Conservation (phyloP, 2,113 vertebrate species). For the Sminthopsis crassicaudata region DNA sequence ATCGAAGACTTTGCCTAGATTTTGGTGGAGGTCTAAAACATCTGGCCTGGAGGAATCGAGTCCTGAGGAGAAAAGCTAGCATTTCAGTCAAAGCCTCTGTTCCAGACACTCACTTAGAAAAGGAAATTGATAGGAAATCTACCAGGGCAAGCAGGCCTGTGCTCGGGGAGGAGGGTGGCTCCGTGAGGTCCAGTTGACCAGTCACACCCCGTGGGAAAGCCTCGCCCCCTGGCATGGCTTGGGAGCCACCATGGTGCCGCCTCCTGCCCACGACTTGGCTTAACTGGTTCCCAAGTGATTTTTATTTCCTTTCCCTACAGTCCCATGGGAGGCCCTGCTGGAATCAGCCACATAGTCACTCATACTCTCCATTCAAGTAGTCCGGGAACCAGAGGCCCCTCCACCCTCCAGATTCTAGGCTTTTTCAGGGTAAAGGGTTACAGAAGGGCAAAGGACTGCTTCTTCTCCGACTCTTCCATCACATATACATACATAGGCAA, state of each 20-base stretch:
- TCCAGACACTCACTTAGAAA: background rate
- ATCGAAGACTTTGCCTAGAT: background rate
- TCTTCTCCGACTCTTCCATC: background rate
- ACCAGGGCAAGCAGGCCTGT: background rate
- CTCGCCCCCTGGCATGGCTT: slow-evolving; percentile 56
- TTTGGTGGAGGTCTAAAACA: background rate
- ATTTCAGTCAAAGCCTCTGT: background rate
- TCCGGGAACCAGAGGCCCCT: background rate
- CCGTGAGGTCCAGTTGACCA: slow-evolving; percentile 1
- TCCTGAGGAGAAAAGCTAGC: background rate
- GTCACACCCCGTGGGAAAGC: slow-evolving; percentile 74
- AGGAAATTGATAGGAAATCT: background rate
- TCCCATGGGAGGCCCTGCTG: slow-evolving; percentile 64
- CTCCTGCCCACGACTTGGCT: slow-evolving; percentile 79
- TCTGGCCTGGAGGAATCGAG: background rate
- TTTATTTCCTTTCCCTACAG: slow-evolving; percentile 20
- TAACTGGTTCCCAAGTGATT: slow-evolving; percentile 76
- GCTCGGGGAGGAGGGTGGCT: background rate
- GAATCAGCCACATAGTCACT: slow-evolving; percentile 13
- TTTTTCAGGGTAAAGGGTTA: background rate
- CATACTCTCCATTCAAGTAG: background rate
- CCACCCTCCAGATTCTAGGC: background rate
- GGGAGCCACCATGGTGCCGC: slow-evolving; percentile 70
- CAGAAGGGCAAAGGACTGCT: background rate
- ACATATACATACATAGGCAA: background rate